Evolutionary conservation across 1,140 invertebrate species (phyloP).

Genomic region (Drosophila oshimai): DNA sequence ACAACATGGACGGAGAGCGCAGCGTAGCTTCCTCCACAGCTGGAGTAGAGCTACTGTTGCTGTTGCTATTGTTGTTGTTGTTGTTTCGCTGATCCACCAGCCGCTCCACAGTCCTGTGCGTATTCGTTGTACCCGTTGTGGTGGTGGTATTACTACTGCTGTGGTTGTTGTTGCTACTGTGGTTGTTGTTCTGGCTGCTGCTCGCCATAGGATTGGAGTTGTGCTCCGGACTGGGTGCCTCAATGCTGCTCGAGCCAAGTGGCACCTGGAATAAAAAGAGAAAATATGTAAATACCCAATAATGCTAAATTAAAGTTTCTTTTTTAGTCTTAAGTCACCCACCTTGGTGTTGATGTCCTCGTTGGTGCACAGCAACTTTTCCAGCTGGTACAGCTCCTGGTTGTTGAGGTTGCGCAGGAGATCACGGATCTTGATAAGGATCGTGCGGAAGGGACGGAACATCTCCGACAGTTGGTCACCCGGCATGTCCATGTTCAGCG

Average conservation of each 20-base stretch:
- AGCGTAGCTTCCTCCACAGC: slow-evolving; percentile 13
- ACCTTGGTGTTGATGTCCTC: slow-evolving; percentile 87
- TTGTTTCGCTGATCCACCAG: slow-evolving; percentile 69
- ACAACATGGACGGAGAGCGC: slow-evolving; percentile 69
- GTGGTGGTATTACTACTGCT: slow-evolving; percentile 2
- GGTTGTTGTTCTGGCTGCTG: slow-evolving; percentile 4
- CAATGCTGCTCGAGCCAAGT: slow-evolving; percentile 70
- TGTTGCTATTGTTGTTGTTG: slow-evolving; percentile 43
- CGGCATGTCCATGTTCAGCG: slow-evolving; percentile 92
- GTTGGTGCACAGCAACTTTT: slow-evolving; percentile 94
- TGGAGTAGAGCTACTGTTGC: slow-evolving; percentile 13
- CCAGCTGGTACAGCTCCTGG: slow-evolving; percentile 91
- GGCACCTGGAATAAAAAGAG: slow-evolving; percentile 36
- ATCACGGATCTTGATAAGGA: slow-evolving; percentile 93
- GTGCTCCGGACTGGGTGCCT: slow-evolving; percentile 70
- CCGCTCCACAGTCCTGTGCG: slow-evolving; percentile 53
- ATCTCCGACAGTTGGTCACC: slow-evolving; percentile 96
- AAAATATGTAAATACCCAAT: background rate
- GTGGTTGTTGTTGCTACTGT: slow-evolving; percentile 4
- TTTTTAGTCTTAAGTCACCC: background rate
- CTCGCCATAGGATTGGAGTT: slow-evolving; percentile 20
- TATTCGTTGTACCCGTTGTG: slow-evolving; percentile 26
- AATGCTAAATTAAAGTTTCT: no score
- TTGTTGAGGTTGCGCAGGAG: slow-evolving; percentile 93
- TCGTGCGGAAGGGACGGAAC: slow-evolving; percentile 96